Percentiles rank a stretch among this genome's conserved stretches.
phyloP scores from a whole-genome alignment of 2,797 vertebrate genomes.

The Tiaroga cobitis region DNA sequence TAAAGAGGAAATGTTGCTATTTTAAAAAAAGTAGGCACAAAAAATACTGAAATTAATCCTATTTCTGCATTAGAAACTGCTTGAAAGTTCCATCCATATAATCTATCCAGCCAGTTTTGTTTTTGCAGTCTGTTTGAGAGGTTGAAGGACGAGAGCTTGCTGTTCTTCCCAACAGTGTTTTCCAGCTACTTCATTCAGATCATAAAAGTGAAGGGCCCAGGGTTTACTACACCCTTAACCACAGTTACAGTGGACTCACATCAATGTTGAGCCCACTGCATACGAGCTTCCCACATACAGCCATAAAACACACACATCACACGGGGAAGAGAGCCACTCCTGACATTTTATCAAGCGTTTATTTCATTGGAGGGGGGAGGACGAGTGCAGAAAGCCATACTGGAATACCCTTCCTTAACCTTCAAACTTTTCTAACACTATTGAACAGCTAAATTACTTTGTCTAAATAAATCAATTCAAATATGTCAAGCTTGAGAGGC shows the following conservation, averaged over 20 bases:
- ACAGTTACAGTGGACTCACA: slow-evolving; percentile 73
- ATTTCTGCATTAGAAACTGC: neutral
- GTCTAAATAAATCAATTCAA: neutral
- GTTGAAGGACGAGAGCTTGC: slow-evolving; percentile 26
- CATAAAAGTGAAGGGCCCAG: slow-evolving; percentile 76
- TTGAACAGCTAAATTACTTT: neutral
- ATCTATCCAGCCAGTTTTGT: slow-evolving; percentile 39
- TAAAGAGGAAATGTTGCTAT: neutral
- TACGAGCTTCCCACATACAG: slow-evolving; percentile 67
- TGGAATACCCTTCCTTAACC: slow-evolving; percentile 10
- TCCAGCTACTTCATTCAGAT: slow-evolving; percentile 77
- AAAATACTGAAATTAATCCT: neutral
- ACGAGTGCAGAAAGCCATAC: slow-evolving; percentile 57
- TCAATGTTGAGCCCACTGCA: slow-evolving; percentile 70
- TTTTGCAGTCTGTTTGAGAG: slow-evolving; percentile 21
- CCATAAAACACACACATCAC: slow-evolving; percentile 69
- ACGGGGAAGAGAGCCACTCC: slow-evolving; percentile 78
- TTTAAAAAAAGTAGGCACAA: neutral
- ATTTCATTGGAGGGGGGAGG: slow-evolving; percentile 77
- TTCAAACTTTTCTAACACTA: neutral
- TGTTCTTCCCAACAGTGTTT: slow-evolving; percentile 66
- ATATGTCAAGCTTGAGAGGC: neutral
- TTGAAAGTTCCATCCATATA: neutral
- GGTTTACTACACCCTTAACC: slow-evolving; percentile 78
- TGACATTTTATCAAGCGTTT: slow-evolving; percentile 83